Percentiles rank a stretch among this genome's conserved stretches.
These are phyloP conservation scores for Cephonodes hylas DNA, from an alignment of 2,888 invertebrate genomes.

Conservation along the genomic window DNA sequence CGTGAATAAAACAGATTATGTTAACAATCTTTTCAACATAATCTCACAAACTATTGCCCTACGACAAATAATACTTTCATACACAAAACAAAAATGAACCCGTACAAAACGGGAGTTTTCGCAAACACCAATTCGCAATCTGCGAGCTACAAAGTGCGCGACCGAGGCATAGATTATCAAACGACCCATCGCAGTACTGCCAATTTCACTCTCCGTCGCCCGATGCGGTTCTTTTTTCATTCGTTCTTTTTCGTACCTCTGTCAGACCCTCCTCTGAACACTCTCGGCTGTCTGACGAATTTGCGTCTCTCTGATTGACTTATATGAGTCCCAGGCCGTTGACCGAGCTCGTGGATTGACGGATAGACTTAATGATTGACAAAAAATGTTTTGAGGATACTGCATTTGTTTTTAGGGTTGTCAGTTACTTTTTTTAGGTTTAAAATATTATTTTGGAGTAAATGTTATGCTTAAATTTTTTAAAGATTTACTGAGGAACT, in stretches of 20 bases:
- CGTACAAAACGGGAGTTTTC: not conserved
- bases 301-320: not conserved
- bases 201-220: slow-evolving; percentile 8
- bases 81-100: not conserved
- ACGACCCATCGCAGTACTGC: not conserved
- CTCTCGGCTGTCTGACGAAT: not conserved
- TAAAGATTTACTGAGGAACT: too few relatives aligned
- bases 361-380: not conserved
- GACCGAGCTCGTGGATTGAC: not conserved
- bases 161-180: not conserved
- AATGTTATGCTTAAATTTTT: too few relatives aligned
- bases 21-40: too few relatives aligned
- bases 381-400: not conserved
- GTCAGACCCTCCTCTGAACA: slow-evolving; percentile 5
- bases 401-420: too few relatives aligned
- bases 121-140: not conserved
- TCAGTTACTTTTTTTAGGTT: too few relatives aligned
- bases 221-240: not conserved
- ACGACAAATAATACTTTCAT: too few relatives aligned
- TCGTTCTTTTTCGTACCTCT: not conserved
- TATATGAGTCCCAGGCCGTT: not conserved
- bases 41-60: too few relatives aligned
- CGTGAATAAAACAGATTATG: too few relatives aligned
- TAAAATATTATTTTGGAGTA: too few relatives aligned
- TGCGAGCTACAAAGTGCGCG: not conserved